phyloP scores from a whole-genome alignment of 23 tunicate genomes.

The Styela plicata region DNA sequence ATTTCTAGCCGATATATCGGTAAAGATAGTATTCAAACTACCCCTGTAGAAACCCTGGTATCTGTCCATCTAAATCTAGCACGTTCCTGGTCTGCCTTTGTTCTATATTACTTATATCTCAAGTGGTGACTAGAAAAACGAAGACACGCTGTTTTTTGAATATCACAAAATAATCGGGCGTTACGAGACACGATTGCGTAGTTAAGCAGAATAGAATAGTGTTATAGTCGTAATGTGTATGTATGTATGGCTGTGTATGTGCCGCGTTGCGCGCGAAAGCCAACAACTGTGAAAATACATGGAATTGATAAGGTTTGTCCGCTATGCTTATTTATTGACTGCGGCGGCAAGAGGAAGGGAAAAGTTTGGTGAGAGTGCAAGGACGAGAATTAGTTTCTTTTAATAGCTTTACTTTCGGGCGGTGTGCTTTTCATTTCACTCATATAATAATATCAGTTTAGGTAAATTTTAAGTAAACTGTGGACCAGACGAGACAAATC shows the following conservation, averaged over 20 bases:
- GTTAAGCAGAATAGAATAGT: constrained; percentile 38
- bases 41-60: no score
- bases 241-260: constrained; percentile 37
- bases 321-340: constrained; percentile 41
- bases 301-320: constrained; percentile 37
- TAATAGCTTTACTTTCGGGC: constrained; percentile 8
- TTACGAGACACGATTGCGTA: constrained; percentile 76
- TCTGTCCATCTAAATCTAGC: no score
- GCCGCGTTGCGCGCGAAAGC: constrained; percentile 28
- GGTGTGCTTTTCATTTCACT: neutral
- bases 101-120: neutral
- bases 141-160: constrained; percentile 58
- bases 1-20: no score
- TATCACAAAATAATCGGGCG: constrained; percentile 96
- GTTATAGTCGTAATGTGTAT: constrained; percentile 39
- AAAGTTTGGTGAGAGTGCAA: constrained; percentile 31
- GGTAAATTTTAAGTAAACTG: neutral
- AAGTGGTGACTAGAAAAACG: neutral
- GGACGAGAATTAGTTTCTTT: constrained; percentile 28
- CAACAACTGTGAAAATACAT: constrained; percentile 35
- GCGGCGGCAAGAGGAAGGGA: constrained; percentile 33
- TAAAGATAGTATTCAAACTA: no score
- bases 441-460: neutral
- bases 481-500: neutral
- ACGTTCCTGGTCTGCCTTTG: no score